Percentiles rank a stretch among this genome's conserved stretches.
These are phyloP conservation scores for Artibeus jamaicensis DNA, from an alignment of 2,797 vertebrate species.

Conservation along the genomic window DNA sequence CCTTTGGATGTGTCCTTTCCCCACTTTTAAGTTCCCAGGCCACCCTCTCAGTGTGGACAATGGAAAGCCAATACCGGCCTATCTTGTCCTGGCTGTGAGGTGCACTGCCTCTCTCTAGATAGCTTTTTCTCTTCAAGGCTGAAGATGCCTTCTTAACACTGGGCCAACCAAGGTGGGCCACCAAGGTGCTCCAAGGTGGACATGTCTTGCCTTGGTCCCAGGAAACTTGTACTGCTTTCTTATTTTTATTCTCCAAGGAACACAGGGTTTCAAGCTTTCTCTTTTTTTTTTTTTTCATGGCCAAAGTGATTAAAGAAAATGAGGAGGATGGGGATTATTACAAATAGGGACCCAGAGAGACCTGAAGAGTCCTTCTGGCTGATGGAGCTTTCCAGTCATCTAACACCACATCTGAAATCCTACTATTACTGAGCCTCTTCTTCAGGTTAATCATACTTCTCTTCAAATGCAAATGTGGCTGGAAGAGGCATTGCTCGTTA, in stretches of 20 bases:
- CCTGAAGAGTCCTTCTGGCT: not conserved
- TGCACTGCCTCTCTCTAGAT: not conserved
- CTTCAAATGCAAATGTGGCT: conserved; percentile 66
- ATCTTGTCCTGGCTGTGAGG: not conserved
- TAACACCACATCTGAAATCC: not conserved
- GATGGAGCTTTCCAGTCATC: not conserved
- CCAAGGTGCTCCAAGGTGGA: not conserved
- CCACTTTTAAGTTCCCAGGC: not conserved
- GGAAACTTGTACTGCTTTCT: not conserved
- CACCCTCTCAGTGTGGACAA: too few relatives aligned
- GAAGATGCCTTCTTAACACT: not conserved
- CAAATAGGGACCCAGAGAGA: not conserved
- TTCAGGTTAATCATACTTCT: conserved; percentile 63
- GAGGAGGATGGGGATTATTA: not conserved
- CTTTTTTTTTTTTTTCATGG: not conserved
- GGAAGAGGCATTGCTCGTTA: not conserved
- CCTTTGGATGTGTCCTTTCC: not conserved
- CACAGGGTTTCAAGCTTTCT: not conserved
- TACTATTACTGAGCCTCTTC: not conserved
- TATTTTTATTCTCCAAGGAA: conserved; percentile 8
- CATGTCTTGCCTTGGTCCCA: not conserved
- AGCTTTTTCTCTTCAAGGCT: not conserved
- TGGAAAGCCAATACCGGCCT: not conserved
- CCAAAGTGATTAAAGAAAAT: not conserved
- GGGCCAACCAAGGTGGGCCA: not conserved